Conservation (phyloP, 2,888 invertebrate genomes). For the Trichacis sp. region DNA sequence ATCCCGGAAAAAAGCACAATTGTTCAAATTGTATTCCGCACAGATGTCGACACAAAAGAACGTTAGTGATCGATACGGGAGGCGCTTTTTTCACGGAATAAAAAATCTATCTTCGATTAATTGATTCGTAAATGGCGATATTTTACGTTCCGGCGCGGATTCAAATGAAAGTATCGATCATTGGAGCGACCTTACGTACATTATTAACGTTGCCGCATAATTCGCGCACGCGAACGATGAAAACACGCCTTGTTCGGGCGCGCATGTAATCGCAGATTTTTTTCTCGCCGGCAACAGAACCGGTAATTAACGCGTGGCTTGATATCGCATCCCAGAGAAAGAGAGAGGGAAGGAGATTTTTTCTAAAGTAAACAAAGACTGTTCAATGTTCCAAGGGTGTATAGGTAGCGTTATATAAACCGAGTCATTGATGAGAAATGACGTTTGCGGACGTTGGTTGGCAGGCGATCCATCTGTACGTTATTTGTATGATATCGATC, state of each 20-base stretch:
- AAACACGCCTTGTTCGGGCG: slow-evolving; percentile 32
- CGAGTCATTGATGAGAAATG: slow-evolving; percentile 43
- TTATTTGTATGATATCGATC: slow-evolving; percentile 45
- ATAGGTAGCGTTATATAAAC: slow-evolving; percentile 49
- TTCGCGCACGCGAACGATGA: slow-evolving; percentile 27
- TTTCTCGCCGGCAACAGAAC: slow-evolving; percentile 11
- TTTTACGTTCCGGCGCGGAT: neutral
- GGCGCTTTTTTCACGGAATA: neutral
- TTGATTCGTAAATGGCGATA: neutral
- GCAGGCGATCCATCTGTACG: slow-evolving; percentile 38
- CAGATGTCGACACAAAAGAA: neutral
- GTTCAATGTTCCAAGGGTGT: slow-evolving; percentile 58
- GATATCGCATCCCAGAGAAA: too few species aligned
- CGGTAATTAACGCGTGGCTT: neutral
- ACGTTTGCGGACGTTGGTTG: slow-evolving; percentile 32
- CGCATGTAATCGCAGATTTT: slow-evolving; percentile 27
- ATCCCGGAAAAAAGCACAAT: neutral
- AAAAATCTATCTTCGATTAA: neutral
- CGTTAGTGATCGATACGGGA: neutral
- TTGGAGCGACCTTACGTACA: neutral
- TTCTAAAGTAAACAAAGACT: slow-evolving; percentile 56
- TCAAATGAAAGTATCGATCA: neutral
- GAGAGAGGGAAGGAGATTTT: slow-evolving; percentile 11
- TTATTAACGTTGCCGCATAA: slow-evolving; percentile 11
- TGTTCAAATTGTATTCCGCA: neutral